Base-by-base conservation (phyloP, 2,888 invertebrate species). In the Clistopyga incitator region DNA sequence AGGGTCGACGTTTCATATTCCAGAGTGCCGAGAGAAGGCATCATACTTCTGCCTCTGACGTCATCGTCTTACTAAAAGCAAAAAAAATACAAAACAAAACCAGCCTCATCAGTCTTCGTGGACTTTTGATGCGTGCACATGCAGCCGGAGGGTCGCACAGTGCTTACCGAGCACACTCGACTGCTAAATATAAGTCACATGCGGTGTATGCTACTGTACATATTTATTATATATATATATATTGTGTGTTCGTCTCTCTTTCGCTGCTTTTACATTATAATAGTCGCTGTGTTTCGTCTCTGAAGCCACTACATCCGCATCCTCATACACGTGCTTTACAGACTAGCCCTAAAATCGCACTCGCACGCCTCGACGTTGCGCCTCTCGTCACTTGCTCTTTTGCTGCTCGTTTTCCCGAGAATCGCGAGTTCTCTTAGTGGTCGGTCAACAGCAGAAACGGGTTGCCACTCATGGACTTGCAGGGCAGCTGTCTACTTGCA, bases 111-210 rank as follows among this genome's bases (percentile, higher is more conserved):
- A 42, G 74, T 45, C 56, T 65, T 78, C 61, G 65, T 54, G 52
- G 72, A 45, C 52, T 45, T 67, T 47, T 6, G 52, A 38, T 50
- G 34, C 23, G 23, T 50, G 74, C 83, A 68, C 68, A 68, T 83
- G 68, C 77, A 45, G 1, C 45, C 18, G 72, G 29, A 74, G 34
- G 61, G 72, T 61, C 61, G 61, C 29, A 18, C 47, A 47, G 18
- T 47, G 25, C 38, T 65, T 47, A 34, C 54, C 25, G 70, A 54
- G 59, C 67, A 61, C 54, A 67, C 64, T 47, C 61, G 80, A 54
- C 74, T 81, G 52, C 83, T 77, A 77, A 80, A 80, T 81, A 84
- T 81, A 74, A 84, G 76, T 74, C 61, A 78, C 80, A 78, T 64
- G 77, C 52, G 61, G 54, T 29, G 50, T 59, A 47, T 13, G 23